These are phyloP conservation scores for Bombus confusus DNA, from an alignment of 1,140 invertebrate species.

Conservation along the genomic window DNA sequence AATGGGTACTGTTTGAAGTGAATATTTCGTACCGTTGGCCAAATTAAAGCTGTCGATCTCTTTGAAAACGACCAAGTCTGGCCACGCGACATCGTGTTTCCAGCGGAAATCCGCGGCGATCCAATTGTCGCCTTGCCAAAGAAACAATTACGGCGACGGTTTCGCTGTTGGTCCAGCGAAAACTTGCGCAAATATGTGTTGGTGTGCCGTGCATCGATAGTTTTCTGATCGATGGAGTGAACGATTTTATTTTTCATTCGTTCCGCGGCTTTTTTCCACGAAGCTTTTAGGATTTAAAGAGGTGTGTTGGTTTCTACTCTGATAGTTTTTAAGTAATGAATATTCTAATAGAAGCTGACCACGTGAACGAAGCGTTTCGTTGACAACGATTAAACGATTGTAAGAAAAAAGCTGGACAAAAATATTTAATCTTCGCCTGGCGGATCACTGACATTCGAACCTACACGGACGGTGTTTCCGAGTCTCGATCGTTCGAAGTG, in stretches of 20 bases:
- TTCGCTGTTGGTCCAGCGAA: not conserved
- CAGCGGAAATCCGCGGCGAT: constrained; percentile 29
- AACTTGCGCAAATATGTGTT: not conserved
- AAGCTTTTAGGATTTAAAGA: not conserved
- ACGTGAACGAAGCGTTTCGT: no score
- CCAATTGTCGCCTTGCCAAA: constrained; percentile 35
- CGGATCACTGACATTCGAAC: no score
- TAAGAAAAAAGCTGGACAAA: no score
- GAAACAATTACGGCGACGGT: constrained; percentile 27
- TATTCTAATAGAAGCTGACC: no score
- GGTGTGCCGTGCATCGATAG: not conserved
- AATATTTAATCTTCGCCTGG: no score
- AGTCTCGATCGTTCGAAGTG: no score
- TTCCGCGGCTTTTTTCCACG: not conserved
- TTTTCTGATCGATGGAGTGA: constrained; percentile 4
- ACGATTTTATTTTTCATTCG: not conserved
- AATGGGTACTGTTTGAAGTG: not conserved
- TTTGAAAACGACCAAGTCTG: constrained; percentile 32
- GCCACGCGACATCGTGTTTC: constrained; percentile 3
- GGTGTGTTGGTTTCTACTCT: no score
- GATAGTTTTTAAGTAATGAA: no score
- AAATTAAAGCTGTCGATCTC: constrained; percentile 37
- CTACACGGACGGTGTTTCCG: no score
- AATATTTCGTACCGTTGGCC: not conserved
- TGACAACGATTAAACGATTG: no score